Evolutionary conservation across 2,888 invertebrate genomes (phyloP).

Genomic region (Incurvaria masculella): DNA sequence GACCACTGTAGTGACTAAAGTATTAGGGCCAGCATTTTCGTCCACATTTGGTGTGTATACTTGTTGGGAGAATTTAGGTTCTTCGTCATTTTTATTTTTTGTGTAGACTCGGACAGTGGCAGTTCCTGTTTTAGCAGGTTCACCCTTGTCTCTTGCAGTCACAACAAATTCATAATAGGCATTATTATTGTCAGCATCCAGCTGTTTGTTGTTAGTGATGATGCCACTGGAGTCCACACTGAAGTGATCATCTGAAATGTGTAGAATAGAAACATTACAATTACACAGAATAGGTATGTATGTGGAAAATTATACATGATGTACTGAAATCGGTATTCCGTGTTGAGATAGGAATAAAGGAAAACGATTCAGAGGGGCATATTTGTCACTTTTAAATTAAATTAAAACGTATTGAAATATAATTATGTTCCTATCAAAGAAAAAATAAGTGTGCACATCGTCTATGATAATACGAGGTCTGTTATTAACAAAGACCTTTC

Average conservation of each 20-base stretch:
- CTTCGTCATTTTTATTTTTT: conserved; percentile 98
- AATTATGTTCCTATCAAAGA: background rate
- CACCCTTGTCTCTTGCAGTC: conserved; percentile 93
- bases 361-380: no score
- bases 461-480: no score
- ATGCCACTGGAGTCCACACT: conserved; percentile 91
- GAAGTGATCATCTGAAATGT: conserved; percentile 84
- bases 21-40: conserved; percentile 93
- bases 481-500: no score
- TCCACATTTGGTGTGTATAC: conserved; percentile 96
- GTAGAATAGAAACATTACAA: no score
- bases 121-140: conserved; percentile 87
- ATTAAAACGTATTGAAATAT: background rate
- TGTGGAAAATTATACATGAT: no score
- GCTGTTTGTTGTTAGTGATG: conserved; percentile 87
- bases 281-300: no score
- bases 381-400: no score
- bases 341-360: no score
- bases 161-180: conserved; percentile 95
- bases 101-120: conserved; percentile 95
- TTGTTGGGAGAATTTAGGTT: conserved; percentile 95
- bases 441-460: no score
- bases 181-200: conserved; percentile 95
- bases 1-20: conserved; percentile 93
- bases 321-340: no score